These are phyloP conservation scores for Sphecodes monilicornis DNA, from an alignment of 2,888 invertebrate genomes.

Conservation along the genomic window DNA sequence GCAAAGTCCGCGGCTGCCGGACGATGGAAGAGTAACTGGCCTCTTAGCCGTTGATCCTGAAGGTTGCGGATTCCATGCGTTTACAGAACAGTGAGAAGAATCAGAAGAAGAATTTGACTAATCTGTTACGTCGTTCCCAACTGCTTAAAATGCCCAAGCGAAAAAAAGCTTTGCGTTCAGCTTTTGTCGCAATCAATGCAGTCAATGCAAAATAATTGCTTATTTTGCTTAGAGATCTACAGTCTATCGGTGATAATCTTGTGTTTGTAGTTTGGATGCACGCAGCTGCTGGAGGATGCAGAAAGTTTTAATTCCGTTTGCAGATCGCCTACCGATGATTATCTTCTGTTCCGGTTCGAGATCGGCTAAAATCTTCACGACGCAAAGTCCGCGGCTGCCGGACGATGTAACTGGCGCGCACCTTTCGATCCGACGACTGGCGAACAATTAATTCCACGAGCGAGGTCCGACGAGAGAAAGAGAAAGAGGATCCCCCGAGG, in stretches of 20 bases:
- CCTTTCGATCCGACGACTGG: not conserved
- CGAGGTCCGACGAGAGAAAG: not conserved
- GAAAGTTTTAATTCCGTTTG: not conserved
- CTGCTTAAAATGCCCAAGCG: no score
- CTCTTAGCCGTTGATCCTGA: not conserved
- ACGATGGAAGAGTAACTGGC: not conserved
- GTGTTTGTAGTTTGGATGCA: no score
- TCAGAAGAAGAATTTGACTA: no score
- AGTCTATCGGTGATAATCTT: no score
- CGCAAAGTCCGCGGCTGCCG: not conserved
- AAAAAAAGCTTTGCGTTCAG: no score
- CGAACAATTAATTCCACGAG: conserved; percentile 11
- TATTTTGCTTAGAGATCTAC: no score
- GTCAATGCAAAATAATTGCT: no score
- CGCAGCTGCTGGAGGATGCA: not conserved
- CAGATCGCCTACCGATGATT: not conserved
- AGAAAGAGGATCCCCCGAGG: conserved; percentile 6
- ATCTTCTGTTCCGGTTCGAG: not conserved
- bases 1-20: not conserved
- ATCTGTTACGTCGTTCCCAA: no score
- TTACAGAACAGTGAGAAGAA: no score
- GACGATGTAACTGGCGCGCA: not conserved
- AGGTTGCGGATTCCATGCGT: no score
- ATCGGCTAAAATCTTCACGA: not conserved
- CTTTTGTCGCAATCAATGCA: no score